These are phyloP conservation scores for Otus sunia DNA, from an alignment of 2,113 vertebrate genomes.

Conservation along the genomic window DNA sequence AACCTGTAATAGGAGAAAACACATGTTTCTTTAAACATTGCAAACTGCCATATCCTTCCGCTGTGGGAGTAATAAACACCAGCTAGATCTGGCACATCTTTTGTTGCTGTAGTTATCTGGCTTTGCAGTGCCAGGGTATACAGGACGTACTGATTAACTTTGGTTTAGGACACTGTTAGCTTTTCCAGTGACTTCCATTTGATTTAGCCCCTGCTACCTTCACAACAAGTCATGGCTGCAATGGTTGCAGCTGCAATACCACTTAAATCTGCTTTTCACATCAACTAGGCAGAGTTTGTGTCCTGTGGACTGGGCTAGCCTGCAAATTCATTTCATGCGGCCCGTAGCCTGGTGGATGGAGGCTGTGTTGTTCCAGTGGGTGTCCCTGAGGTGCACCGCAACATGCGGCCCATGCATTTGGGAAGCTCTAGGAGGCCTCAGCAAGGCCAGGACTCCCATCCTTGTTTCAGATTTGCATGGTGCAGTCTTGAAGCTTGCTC, in stretches of 20 bases:
- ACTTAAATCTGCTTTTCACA: neutral
- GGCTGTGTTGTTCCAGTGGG: rapidly evolving
- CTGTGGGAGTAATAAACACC: neutral
- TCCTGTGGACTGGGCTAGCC: neutral
- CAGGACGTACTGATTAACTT: neutral
- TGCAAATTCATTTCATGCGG: neutral
- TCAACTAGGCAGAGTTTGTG: neutral
- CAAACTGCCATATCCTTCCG: neutral
- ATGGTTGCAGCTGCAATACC: neutral
- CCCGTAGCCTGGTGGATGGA: too few relatives aligned
- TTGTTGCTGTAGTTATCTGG: neutral
- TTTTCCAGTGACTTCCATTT: neutral
- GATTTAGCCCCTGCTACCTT: neutral
- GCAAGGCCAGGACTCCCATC: neutral
- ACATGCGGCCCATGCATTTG: rapidly evolving
- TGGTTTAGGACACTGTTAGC: neutral
- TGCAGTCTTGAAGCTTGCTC: neutral
- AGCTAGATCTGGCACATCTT: neutral
- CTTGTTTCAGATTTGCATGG: neutral
- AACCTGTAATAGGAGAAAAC: neutral
- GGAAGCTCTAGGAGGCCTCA: neutral
- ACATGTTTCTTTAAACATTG: neutral
- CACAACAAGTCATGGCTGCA: rapidly evolving
- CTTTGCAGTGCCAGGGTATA: rapidly evolving
- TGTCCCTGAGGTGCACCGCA: neutral